Evolutionary conservation across 2,797 vertebrate species (phyloP).

Genomic region (Syngnathus rostellatus): DNA sequence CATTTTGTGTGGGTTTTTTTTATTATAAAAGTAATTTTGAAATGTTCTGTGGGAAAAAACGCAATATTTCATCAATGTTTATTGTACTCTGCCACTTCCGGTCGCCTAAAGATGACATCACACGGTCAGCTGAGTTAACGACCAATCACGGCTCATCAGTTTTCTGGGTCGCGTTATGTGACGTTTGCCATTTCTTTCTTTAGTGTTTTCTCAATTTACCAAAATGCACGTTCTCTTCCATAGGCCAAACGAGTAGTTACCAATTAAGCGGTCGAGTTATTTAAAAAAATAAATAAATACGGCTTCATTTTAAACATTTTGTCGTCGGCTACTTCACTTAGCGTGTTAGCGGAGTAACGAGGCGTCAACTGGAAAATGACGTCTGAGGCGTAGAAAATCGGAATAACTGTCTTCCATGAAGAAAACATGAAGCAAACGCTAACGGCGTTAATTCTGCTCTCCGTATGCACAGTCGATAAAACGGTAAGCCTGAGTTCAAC

Average conservation of each 20-base stretch:
- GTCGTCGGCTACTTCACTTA: background rate
- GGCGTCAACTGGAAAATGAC: background rate
- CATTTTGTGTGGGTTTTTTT: conserved; percentile 12
- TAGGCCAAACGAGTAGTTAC: background rate
- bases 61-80: no score
- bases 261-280: no score
- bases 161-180: no score
- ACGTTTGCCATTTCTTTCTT: no score
- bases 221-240: background rate
- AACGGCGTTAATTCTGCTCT: background rate
- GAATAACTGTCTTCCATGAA: background rate
- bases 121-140: no score
- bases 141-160: no score
- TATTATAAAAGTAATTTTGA: background rate
- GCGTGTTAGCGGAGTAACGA: background rate
- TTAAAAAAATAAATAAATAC: no score
- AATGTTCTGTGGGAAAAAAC: background rate
- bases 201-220: background rate
- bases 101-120: no score
- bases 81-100: no score
- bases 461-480: background rate
- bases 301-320: background rate
- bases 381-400: background rate
- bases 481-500: background rate
- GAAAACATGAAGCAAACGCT: background rate